phyloP scores from a whole-genome alignment of 2,113 vertebrate genomes.

The Leptocoma aspasia region DNA sequence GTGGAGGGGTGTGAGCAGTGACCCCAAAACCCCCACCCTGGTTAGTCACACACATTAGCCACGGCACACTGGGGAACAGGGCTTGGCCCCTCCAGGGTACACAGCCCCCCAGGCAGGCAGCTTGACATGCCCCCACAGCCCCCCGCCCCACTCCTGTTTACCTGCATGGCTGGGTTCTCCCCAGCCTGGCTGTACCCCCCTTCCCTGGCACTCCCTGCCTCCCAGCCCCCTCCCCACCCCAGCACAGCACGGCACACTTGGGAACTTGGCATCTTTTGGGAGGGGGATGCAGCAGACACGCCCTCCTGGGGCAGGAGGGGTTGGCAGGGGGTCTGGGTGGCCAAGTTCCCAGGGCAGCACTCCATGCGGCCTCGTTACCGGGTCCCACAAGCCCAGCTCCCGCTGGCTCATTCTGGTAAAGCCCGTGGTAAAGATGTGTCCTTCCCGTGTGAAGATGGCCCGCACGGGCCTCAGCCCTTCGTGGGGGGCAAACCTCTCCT shows the following conservation, averaged over 20 bases:
- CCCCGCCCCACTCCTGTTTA: background rate
- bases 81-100: background rate
- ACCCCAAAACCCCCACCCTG: background rate
- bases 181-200: background rate
- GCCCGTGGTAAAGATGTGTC: slow-evolving; percentile 96
- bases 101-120: background rate
- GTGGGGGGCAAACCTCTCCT: slow-evolving; percentile 94
- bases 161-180: background rate
- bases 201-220: no score
- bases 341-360: slow-evolving; percentile 70
- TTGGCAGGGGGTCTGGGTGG: background rate
- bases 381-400: slow-evolving; percentile 97
- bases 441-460: slow-evolving; percentile 93
- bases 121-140: background rate
- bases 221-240: background rate
- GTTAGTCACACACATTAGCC: slow-evolving; percentile 17
- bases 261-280: slow-evolving; percentile 54
- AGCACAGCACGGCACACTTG: slow-evolving; percentile 67
- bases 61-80: background rate
- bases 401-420: slow-evolving; percentile 99
- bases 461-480: slow-evolving; percentile 96
- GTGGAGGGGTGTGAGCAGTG: background rate
- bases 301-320: background rate
- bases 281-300: background rate
- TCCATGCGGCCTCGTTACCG: slow-evolving; percentile 82